Base-by-base conservation (phyloP, 2,888 invertebrate species). In the Drosophila recens region DNA sequence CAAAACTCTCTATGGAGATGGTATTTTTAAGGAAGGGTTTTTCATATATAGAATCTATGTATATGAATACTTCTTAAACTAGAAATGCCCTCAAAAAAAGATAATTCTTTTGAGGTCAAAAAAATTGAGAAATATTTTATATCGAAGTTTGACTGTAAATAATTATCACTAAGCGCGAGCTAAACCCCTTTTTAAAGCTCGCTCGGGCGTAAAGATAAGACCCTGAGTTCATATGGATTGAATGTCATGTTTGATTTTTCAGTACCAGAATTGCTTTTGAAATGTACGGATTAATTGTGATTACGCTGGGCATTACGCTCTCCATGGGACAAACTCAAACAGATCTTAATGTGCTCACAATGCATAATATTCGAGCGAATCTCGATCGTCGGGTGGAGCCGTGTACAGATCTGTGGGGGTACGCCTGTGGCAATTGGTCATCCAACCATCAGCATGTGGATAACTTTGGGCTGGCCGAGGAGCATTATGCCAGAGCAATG, bases 401-500 rank as follows among this genome's bases (percentile, higher is more conserved):
- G 0, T 90, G 90, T 34, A 67, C 62, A 0, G 70, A 90, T 59
- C 90, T 91, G 52, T 90, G 90, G 90, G 62, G 67, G 0, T 85
- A 77, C 33, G 87, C 91, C 1, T 90, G 90, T 56, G 90, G 91
- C 5, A 73, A 75, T 27, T 87, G 89, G 86, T 69, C 72, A 8
- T 69, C 69, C 2, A 65, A 73, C 9, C 81, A 30, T 30, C 30
- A 2, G 8, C 30, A 80, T 64, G 71, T 79, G 51, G 91, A 90
- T 52, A 91, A 87, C 66, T 90, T 91, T 67, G 82, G 75, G 6
- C 62, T 75, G 11, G 79, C 81, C 4, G 80, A 81, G 33, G 71
- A 83, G 15, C 72, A 64, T 9, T 90, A 90, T 67, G 80, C 78
- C 0, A 51, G 48, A 4, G 66, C 71, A 8, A 65, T 90, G 67